Evolutionary conservation across 1,140 invertebrate genomes (phyloP), one percentile per base, ranked within the genome.

Genomic region (Hormaphis cornu): DNA sequence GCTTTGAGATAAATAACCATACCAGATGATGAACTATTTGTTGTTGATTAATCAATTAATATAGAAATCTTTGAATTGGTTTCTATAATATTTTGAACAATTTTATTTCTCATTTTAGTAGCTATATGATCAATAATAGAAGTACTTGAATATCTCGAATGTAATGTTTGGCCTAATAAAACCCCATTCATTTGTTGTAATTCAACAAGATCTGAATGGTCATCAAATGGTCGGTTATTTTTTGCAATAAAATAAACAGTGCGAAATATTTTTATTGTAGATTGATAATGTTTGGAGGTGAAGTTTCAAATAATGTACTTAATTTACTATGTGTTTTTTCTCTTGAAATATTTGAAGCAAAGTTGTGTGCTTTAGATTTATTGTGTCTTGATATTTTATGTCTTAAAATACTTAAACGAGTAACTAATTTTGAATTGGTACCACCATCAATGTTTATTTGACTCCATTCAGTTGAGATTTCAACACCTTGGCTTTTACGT

Each of bases 161-260:
- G 56, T 26, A 59, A 42, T 40, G 22, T 42, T 26, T 35, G 22
- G 3, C 56, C 56, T 16, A 59, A 40, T 12, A 9, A 9, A 16
- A 59, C 14, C 22, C 35, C 56, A 40, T 59, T 59, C 4, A 24
- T 22, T 58, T 58, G 24, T 58, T 40, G 54, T 40, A 58, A 58
- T 37, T 58, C 20, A 5, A 58, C 30, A 40, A 59, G 35, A 37
- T 59, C 22, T 16, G 18, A 26, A 59, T 59, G 56, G 22, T 59
- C 14, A 40, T 40, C 35, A 59, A 42, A 59, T 22, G 56, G 56
- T 40, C 22, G 1, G 20, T 59, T 59, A 26, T 52, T 59, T 59
- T 59, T 59, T 42, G 35, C n/a, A 42, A 59, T 59, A 59, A 37
- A 59, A 40, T 59, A 59, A 40, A 37, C 56, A 7, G 35, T 59